phyloP scores from a whole-genome alignment of 2,113 vertebrate genomes.

The Leptobrachium ailaonicum region DNA sequence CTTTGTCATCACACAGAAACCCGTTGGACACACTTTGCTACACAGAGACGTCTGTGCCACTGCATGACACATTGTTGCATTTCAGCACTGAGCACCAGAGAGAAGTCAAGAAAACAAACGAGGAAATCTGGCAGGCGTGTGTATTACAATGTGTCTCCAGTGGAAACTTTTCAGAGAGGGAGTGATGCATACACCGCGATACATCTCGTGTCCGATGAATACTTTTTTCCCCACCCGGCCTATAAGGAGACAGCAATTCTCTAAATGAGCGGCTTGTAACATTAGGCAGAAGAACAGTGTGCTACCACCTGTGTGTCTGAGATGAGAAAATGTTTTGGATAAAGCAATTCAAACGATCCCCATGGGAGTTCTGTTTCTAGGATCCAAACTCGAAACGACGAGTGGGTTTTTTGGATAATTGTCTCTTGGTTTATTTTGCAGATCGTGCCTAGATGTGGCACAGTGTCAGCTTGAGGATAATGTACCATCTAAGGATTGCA shows the following conservation, averaged over 20 bases:
- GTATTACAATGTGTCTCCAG: conserved; percentile 12
- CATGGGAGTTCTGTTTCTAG: conserved; percentile 11
- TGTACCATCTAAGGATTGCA: conserved; percentile 31
- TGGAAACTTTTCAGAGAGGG: conserved; percentile 7
- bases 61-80: conserved; percentile 24
- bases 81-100: conserved; percentile 39
- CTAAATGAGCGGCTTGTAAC: conserved; percentile 15
- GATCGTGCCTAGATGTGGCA: conserved; percentile 31
- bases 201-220: conserved; percentile 21
- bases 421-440: conserved; percentile 18
- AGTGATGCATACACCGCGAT: conserved; percentile 17
- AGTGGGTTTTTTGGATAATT: conserved; percentile 14
- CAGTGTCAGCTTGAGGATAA: conserved; percentile 41
- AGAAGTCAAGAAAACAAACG: conserved; percentile 26
- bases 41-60: conserved; percentile 27
- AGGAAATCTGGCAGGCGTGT: conserved; percentile 34
- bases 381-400: conserved; percentile 3
- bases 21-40: conserved; percentile 30
- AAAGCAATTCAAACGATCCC: conserved; percentile 16
- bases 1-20: conserved; percentile 13
- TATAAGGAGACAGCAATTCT: conserved; percentile 17
- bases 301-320: conserved; percentile 12
- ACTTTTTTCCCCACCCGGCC: neutral
- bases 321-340: conserved; percentile 7
- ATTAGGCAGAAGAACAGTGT: conserved; percentile 7